phyloP scores from a whole-genome alignment of 2,797 vertebrate genomes.

The Eutrigla gurnardus region DNA sequence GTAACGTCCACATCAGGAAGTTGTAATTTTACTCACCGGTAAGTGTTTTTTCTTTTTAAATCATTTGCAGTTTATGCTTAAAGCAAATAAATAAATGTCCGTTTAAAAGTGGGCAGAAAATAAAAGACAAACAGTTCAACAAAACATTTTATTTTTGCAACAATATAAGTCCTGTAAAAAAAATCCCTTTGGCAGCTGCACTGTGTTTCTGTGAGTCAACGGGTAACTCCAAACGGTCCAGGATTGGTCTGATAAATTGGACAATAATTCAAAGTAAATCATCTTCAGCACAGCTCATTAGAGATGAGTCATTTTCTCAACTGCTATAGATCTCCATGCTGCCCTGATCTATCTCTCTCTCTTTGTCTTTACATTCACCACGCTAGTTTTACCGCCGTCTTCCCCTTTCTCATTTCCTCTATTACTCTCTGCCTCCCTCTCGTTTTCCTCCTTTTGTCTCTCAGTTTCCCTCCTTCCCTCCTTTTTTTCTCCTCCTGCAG shows the following conservation, averaged over 20 bases:
- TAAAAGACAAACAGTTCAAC: neutral
- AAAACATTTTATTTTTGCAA: no score
- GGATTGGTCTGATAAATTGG: constrained; percentile 77
- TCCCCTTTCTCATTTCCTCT: constrained; percentile 26
- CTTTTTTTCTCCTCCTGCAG: constrained; percentile 79
- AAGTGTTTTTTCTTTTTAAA: neutral
- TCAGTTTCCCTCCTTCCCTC: constrained; percentile 51
- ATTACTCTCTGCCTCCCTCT: constrained; percentile 22
- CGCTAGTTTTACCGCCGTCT: constrained; percentile 14
- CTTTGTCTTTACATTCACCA: constrained; percentile 12
- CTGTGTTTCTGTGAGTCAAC: constrained; percentile 1
- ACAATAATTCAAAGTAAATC: constrained; percentile 79
- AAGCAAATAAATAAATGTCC: neutral
- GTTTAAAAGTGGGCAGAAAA: neutral
- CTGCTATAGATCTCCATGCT: constrained; percentile 89
- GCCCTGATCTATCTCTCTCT: constrained; percentile 8
- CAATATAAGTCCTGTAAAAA: constrained; percentile 3
- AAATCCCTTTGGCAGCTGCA: neutral
- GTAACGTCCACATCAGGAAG: neutral
- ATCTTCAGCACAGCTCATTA: constrained; percentile 78
- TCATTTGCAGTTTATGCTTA: neutral
- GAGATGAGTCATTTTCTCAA: constrained; percentile 88
- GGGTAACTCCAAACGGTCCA: constrained; percentile 46
- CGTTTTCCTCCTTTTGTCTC: constrained; percentile 44
- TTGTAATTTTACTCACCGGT: neutral